phyloP scores from a whole-genome alignment of 2,888 invertebrate species.

The Sminthurinus aureus region DNA sequence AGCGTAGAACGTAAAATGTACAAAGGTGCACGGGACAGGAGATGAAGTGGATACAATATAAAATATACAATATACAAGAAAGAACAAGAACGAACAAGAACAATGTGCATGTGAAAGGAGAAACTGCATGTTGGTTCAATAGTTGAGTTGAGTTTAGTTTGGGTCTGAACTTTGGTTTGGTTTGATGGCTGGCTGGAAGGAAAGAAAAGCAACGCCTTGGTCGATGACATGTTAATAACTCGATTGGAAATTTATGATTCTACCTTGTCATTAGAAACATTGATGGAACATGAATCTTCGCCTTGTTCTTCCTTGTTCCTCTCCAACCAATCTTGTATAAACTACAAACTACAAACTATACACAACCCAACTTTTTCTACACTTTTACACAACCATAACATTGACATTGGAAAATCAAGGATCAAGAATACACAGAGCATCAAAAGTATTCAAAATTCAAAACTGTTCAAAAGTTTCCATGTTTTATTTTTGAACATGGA shows the following conservation, averaged over 20 bases:
- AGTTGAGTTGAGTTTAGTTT: not conserved
- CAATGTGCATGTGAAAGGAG: not conserved
- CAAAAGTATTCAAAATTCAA: not conserved
- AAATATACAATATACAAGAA: too few species aligned
- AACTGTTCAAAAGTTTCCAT: not conserved
- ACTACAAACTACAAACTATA: not conserved
- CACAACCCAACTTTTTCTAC: not conserved
- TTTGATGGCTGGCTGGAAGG: not conserved
- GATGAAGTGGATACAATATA: too few species aligned
- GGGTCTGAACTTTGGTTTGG: too few species aligned
- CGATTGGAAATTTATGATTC: conserved; percentile 57
- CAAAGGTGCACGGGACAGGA: too few species aligned
- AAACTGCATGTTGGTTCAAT: not conserved
- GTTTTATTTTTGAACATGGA: not conserved
- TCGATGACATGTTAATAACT: conserved; percentile 59
- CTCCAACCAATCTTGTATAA: not conserved
- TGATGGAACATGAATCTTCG: conserved; percentile 40
- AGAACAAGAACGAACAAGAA: not conserved
- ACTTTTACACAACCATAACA: too few species aligned
- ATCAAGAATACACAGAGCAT: not conserved
- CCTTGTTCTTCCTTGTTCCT: conserved; percentile 2
- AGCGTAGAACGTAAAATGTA: too few species aligned
- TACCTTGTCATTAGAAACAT: conserved; percentile 47
- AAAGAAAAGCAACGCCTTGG: conserved; percentile 51
- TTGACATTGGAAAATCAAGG: too few species aligned